Evolutionary conservation across 2,888 invertebrate genomes (phyloP).

Genomic region (Eustalomyia histrio): DNA sequence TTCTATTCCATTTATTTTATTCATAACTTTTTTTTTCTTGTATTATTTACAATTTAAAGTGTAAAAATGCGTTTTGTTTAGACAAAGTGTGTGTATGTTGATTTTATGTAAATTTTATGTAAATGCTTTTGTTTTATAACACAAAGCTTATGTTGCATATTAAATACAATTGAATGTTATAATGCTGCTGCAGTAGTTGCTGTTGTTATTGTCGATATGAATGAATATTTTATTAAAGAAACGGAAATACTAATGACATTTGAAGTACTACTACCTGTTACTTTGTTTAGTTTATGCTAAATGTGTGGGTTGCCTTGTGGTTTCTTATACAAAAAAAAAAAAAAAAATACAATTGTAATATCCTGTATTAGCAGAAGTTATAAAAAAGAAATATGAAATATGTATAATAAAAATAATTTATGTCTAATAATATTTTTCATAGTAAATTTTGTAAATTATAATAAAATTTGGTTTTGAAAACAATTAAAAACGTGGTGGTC

Average conservation of each 20-base stretch:
- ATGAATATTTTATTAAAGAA: conserved; percentile 33
- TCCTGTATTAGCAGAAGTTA: conserved; percentile 43
- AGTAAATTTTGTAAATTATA: conserved; percentile 27
- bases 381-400: conserved; percentile 33
- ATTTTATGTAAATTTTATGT: conserved; percentile 64
- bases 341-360: conserved; percentile 34
- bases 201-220: conserved; percentile 21
- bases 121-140: conserved; percentile 63
- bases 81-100: conserved; percentile 6
- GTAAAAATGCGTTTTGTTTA: conserved; percentile 14
- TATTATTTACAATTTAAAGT: neutral
- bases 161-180: conserved; percentile 57
- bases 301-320: conserved; percentile 42
- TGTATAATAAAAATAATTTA: conserved; percentile 1
- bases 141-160: conserved; percentile 66
- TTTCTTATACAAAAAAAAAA: conserved; percentile 1
- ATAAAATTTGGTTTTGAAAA: conserved; percentile 3
- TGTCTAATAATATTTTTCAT: conserved; percentile 11
- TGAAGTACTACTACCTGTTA: conserved; percentile 58
- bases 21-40: conserved; percentile 23
- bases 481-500: conserved; percentile 18
- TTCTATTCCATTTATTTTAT: neutral
- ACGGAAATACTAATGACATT: conserved; percentile 64
- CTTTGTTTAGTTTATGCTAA: conserved; percentile 30
- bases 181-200: neutral